Base-by-base conservation (phyloP, 2,888 invertebrate genomes). In the Entomobrya proxima region DNA sequence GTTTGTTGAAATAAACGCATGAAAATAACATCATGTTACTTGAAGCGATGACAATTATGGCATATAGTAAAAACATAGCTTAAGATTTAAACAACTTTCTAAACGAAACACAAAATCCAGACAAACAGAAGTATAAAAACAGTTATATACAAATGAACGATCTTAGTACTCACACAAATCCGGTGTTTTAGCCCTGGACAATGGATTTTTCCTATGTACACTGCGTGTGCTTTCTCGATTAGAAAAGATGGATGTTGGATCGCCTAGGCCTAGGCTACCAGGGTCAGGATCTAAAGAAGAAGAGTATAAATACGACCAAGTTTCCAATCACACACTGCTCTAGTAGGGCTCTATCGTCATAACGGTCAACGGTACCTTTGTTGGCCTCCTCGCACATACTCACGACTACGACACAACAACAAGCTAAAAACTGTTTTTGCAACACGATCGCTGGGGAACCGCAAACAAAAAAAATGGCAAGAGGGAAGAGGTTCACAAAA, bases 121-220 rank as follows among this genome's bases (percentile, higher is more conserved):
- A 50, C 18, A 35, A 4, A 72, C 11, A 72, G 40, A 44, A 21
- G 21, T n/a, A 74, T 21, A 50, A 35, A 37, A 44, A n/a, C 44
- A 44, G 3, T 44, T 15, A 15, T 44, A 15, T 3, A 44, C 44
- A 44, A 44, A 13, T 55, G 55, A 15, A 44, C 32, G 27, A 15
- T n/a, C 27, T 55, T 30, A 27, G 9, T 13, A 87, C 87, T 87
- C 85, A 87, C 87, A 58, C 9, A 35, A 69, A 52, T 87, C 87
- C 32, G 84, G 55, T 24, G 76, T 37, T 50, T 83, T 86, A 44
- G n/a, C n/a, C n/a, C n/a, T n/a, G n/a, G n/a, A n/a, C n/a, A n/a
- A n/a, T n/a, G n/a, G n/a, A n/a, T 72, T 47, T 44, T 67, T 86
- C 24, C 55, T 55, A 27, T 67, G 37, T 35, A 18, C 55, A 24